Percentiles rank a stretch among this genome's conserved stretches.
Conservation (phyloP, 2,797 vertebrate genomes). For the Lacerta viridis region DNA sequence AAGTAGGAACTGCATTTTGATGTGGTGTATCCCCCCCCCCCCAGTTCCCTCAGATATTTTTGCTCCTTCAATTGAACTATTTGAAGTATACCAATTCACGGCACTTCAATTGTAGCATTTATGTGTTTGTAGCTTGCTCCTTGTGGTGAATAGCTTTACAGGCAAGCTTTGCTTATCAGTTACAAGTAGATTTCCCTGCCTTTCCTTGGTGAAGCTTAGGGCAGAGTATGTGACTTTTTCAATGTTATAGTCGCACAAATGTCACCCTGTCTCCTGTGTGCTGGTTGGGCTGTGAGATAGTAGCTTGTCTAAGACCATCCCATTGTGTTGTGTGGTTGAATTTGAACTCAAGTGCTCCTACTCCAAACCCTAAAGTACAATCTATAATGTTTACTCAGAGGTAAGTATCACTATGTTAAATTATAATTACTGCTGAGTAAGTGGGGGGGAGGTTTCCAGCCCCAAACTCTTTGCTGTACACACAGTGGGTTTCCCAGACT, state of each 20-base stretch:
- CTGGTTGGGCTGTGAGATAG: background rate
- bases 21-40: background rate
- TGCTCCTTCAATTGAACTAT: background rate
- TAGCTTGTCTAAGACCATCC: background rate
- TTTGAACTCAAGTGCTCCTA: background rate
- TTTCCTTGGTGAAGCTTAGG: background rate
- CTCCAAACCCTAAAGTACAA: background rate
- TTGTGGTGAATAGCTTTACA: background rate
- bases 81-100: background rate
- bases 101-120: background rate
- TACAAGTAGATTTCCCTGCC: background rate
- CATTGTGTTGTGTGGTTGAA: background rate
- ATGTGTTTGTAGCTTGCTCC: background rate
- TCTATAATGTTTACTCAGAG: background rate
- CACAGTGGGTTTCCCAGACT: background rate
- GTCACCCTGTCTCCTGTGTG: background rate
- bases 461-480: background rate
- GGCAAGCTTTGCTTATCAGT: background rate
- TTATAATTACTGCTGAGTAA: background rate
- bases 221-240: background rate
- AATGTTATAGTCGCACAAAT: background rate
- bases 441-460: background rate
- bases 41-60: background rate
- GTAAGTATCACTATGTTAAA: background rate
- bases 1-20: background rate